Base-by-base conservation (phyloP, 2,113 vertebrate species). In the Menidia beryllina region DNA sequence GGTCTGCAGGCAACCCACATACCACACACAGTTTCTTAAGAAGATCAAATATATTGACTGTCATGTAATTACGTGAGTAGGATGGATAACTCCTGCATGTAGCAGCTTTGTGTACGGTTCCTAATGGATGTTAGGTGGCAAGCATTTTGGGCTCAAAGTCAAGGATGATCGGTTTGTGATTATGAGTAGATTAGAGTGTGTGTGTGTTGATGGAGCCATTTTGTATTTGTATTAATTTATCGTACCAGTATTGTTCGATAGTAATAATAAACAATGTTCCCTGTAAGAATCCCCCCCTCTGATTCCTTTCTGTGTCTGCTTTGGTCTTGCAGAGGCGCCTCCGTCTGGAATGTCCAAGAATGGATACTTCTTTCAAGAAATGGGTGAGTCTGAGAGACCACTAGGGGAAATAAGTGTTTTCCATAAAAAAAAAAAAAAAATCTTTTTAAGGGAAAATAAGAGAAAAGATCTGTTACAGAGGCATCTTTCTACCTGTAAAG, bases 291-390 rank as follows among this genome's bases (percentile, higher is more conserved):
- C 66, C 81, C 58, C 66, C 24, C 68, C 48, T 23, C 10, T 87
- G 54, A 82, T 69, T 23, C 39, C n/a, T 2, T 17, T 73, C 75
- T 74, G 47, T 55, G 59, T 83, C 65, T 79, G 19, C 77, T 69
- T 77, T 78, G 47, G 45, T 82, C 60, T 60, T 55, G 57, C 89
- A 95, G 94, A 94, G 89, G 92, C 82, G 56, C 92, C 92, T 72
- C 94, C 94, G 56, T 92, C 94, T 89, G 92, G 91, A 30, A 98
- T 97, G 96, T 96, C 97, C 79, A 96, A 95, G 90, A 96, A 97
- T 92, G 96, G 95, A 82, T 96, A 94, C 93, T 96, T 95, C 88
- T 93, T 95, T 86, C 97, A 98, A 91, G 96, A 98, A 91, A 94
- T 95, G 87, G 95, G 96, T 95, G 94, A 97, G 95, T 95, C 21